Evolutionary conservation across 2,888 invertebrate species (phyloP).

Genomic region (Troides helena): DNA sequence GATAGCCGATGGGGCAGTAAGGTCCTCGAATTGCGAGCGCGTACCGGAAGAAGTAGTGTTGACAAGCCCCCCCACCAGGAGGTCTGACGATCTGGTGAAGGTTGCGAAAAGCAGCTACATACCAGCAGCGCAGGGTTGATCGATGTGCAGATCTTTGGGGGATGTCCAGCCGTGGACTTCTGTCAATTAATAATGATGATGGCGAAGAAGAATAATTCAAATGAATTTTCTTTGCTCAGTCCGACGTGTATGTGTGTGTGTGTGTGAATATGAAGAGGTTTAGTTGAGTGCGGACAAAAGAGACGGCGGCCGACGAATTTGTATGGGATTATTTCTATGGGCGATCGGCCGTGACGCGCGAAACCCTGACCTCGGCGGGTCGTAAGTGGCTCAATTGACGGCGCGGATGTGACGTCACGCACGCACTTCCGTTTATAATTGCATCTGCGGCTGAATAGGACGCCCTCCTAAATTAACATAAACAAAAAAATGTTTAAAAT

Average conservation of each 20-base stretch:
- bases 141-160: no score
- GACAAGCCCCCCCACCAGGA: no score
- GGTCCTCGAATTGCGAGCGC: no score
- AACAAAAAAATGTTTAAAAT: constrained; percentile 7
- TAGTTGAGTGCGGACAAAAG: neutral
- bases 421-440: constrained; percentile 66
- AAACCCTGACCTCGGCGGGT: constrained; percentile 61
- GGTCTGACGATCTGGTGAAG: no score
- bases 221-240: neutral
- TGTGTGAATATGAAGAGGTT: neutral
- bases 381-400: constrained; percentile 51
- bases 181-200: neutral
- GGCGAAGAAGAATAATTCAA: neutral
- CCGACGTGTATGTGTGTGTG: neutral
- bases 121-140: no score
- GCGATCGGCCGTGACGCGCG: constrained; percentile 32
- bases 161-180: no score
- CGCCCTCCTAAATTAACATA: constrained; percentile 25
- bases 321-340: constrained; percentile 20
- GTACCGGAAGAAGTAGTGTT: no score
- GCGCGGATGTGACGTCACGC: constrained; percentile 66
- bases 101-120: no score
- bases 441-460: constrained; percentile 45
- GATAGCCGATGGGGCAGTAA: no score
- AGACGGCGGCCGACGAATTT: neutral